Conservation (phyloP, 1,140 invertebrate species). For the Myzus persicae region DNA sequence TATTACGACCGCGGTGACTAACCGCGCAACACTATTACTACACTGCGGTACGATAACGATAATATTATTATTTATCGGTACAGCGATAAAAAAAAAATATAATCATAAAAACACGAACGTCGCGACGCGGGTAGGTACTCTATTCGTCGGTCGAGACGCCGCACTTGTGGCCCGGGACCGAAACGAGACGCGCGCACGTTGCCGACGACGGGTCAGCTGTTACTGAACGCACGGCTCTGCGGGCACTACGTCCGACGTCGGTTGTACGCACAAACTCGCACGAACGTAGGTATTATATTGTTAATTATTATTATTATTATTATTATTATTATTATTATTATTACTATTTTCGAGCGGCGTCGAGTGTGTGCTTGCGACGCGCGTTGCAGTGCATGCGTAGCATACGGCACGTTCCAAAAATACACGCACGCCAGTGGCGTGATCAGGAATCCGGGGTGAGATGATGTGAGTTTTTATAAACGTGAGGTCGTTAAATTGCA, state of each 20-base stretch:
- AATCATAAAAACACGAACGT: not conserved
- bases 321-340: not conserved
- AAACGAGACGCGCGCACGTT: not conserved
- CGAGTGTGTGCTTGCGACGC: not conserved
- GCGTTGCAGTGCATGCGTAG: no score
- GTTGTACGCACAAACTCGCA: not conserved
- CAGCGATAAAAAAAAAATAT: not conserved
- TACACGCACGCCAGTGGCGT: not conserved
- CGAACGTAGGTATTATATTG: no score
- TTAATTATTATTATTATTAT: not conserved
- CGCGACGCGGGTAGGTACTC: no score
- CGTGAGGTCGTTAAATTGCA: no score
- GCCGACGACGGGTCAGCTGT: not conserved
- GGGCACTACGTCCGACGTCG: no score
- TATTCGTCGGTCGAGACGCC: not conserved
- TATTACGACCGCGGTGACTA: not conserved
- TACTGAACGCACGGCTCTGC: not conserved
- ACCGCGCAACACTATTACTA: not conserved
- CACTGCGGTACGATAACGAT: not conserved
- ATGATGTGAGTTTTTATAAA: no score
- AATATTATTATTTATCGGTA: no score
- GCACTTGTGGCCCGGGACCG: no score
- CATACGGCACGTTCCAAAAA: not conserved
- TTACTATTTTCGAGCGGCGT: not conserved
- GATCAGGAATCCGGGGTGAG: no score